Evolutionary conservation across 2,888 invertebrate species (phyloP).

Genomic region (Catonia carolina): DNA sequence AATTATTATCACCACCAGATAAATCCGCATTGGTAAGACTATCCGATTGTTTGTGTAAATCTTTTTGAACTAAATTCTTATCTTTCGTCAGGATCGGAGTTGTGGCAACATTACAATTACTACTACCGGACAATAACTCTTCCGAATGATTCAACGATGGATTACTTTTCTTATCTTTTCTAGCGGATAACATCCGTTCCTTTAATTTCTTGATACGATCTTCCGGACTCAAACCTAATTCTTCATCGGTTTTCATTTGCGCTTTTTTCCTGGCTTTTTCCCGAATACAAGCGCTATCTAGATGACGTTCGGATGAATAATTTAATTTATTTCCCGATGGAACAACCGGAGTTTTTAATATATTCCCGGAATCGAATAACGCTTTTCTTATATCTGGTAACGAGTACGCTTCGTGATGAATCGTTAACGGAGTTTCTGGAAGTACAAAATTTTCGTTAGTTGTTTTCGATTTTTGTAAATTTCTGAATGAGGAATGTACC

Average conservation of each 20-base stretch:
- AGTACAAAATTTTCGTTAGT: slow-evolving; percentile 3
- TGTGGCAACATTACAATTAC: too few relatives aligned
- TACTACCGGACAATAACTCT: too few relatives aligned
- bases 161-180: too few relatives aligned
- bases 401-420: slow-evolving; percentile 42
- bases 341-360: slow-evolving; percentile 48
- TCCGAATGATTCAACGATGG: too few relatives aligned
- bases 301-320: too few relatives aligned
- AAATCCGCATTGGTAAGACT: too few relatives aligned
- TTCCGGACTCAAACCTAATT: slow-evolving; percentile 64
- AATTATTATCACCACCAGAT: too few relatives aligned
- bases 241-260: slow-evolving; percentile 63
- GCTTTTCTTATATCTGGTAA: slow-evolving; percentile 44
- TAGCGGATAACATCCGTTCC: slow-evolving; percentile 37
- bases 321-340: slow-evolving; percentile 44
- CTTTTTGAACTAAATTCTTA: too few relatives aligned
- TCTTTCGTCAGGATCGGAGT: too few relatives aligned
- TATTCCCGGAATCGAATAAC: slow-evolving; percentile 38
- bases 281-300: slow-evolving; percentile 44
- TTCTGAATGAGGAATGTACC: slow-evolving; percentile 20
- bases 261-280: slow-evolving; percentile 59
- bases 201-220: slow-evolving; percentile 54
- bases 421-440: slow-evolving; percentile 20
- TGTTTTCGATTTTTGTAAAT: slow-evolving; percentile 10
- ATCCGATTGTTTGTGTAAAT: too few relatives aligned